Conservation (phyloP, 2,888 invertebrate species). For the Meganola albula region DNA sequence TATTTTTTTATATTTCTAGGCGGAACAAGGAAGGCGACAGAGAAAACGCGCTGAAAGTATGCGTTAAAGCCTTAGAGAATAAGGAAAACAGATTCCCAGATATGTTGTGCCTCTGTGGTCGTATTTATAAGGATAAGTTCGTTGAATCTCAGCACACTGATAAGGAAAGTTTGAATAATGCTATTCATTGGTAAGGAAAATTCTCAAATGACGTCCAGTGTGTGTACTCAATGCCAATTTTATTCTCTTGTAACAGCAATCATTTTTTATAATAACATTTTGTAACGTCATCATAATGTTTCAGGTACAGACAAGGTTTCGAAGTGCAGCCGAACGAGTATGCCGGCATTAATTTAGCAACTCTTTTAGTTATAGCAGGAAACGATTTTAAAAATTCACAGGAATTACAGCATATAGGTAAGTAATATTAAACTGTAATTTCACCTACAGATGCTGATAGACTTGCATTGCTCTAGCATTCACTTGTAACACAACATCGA, state of each 20-base stretch:
- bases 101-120: slow-evolving; percentile 97
- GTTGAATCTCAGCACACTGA: slow-evolving; percentile 96
- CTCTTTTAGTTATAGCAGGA: slow-evolving; percentile 96
- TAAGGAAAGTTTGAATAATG: slow-evolving; percentile 90
- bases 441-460: no score
- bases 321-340: slow-evolving; percentile 99
- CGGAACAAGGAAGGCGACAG: slow-evolving; percentile 96
- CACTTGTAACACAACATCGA: no score
- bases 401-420: slow-evolving; percentile 93
- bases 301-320: slow-evolving; percentile 93
- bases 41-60: slow-evolving; percentile 94
- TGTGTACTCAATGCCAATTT: no score
- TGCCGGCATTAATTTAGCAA: slow-evolving; percentile 98
- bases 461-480: no score
- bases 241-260: background rate
- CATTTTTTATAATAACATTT: no score
- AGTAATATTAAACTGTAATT: no score
- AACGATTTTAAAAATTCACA: slow-evolving; percentile 95
- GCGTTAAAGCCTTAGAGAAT: slow-evolving; percentile 92
- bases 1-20: no score
- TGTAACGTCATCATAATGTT: slow-evolving; percentile 14
- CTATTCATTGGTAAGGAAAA: slow-evolving; percentile 90
- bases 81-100: slow-evolving; percentile 98
- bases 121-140: slow-evolving; percentile 98
- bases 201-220: no score